Percentiles rank a stretch among this genome's conserved stretches.
These are phyloP conservation scores for Gobio gobio DNA, from an alignment of 2,113 vertebrate species.

Conservation along the genomic window DNA sequence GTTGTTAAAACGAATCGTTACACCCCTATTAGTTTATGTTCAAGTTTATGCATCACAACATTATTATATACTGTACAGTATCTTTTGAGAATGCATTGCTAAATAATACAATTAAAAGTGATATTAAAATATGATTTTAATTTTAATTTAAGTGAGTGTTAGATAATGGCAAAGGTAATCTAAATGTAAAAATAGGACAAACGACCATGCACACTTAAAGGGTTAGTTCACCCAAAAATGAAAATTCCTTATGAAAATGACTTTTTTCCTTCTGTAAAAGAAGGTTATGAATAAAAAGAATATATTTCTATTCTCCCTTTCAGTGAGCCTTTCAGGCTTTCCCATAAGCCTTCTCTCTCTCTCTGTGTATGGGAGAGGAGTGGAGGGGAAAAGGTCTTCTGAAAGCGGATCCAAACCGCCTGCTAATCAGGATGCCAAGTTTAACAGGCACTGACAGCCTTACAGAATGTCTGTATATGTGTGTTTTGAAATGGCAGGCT, in stretches of 20 bases:
- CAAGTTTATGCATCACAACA: background rate
- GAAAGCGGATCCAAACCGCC: constrained; percentile 74
- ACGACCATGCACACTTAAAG: too few species aligned
- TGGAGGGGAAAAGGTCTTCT: constrained; percentile 64
- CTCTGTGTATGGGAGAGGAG: constrained; percentile 59
- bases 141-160: background rate
- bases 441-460: constrained; percentile 74
- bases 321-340: constrained; percentile 35
- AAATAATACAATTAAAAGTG: background rate
- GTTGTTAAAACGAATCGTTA: too few species aligned
- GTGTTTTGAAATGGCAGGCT: constrained; percentile 41
- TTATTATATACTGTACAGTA: background rate
- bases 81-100: background rate
- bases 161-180: background rate
- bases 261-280: too few species aligned
- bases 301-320: background rate
- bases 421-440: constrained; percentile 74
- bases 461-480: constrained; percentile 62
- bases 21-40: too few species aligned
- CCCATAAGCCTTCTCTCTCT: constrained; percentile 50
- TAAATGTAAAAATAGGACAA: background rate
- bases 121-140: background rate
- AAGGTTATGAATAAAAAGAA: background rate
- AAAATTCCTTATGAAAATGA: too few species aligned
- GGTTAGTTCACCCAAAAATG: too few species aligned